These are phyloP conservation scores for Halocynthia aurantium DNA, from an alignment of 23 tunicate genomes.

Conservation along the genomic window DNA sequence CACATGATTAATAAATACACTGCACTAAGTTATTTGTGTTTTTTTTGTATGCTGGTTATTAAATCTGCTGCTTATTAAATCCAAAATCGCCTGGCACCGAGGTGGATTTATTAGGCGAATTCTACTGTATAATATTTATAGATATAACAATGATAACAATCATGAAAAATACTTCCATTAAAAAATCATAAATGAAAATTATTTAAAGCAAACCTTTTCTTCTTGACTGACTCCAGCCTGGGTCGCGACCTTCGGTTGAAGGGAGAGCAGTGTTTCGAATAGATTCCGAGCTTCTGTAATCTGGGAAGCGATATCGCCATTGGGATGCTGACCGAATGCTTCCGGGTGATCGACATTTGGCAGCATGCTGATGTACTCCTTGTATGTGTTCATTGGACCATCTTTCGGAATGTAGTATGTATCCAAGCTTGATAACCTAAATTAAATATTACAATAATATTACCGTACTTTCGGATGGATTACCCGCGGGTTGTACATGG, in stretches of 20 bases:
- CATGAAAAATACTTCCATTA: too few species aligned
- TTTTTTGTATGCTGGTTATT: too few species aligned
- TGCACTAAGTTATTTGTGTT: too few species aligned
- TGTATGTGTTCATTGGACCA: conserved; percentile 83
- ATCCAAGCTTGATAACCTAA: conserved; percentile 90
- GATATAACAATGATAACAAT: too few species aligned
- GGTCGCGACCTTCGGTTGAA: conserved; percentile 96
- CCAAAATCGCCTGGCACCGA: too few species aligned
- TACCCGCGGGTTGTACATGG: too few species aligned
- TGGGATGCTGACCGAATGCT: conserved; percentile 99
- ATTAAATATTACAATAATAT: not conserved
- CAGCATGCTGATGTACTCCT: conserved; percentile 94
- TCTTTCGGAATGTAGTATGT: conserved; percentile 96
- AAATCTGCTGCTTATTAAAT: too few species aligned
- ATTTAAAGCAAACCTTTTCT: conserved; percentile 62
- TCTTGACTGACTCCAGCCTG: conserved; percentile 97
- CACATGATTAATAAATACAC: too few species aligned
- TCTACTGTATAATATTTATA: too few species aligned
- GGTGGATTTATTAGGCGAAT: too few species aligned
- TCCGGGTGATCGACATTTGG: conserved; percentile 98
- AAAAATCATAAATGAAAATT: not conserved
- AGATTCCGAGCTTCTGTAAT: conserved; percentile 95
- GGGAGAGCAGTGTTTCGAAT: conserved; percentile 96
- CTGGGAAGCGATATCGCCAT: conserved; percentile 98
- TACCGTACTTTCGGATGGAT: too few species aligned